phyloP scores from a whole-genome alignment of 2,888 invertebrate genomes.

The Eupithecia pulchellata region DNA sequence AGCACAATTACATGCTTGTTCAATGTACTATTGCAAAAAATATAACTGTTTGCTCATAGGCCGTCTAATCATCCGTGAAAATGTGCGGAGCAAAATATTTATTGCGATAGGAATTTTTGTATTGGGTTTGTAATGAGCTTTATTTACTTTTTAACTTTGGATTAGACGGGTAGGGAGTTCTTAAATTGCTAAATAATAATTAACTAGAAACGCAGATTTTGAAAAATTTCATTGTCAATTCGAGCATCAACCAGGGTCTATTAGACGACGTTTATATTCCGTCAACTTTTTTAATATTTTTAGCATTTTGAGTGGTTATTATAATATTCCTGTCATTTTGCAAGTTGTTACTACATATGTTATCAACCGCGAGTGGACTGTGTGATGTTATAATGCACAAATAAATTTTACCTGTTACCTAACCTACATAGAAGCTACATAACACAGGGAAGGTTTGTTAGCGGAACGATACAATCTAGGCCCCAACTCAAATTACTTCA shows the following conservation, averaged over 20 bases:
- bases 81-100: constrained; percentile 24
- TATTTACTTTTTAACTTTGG: not conserved
- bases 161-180: not conserved
- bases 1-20: constrained; percentile 39
- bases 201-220: too few species aligned
- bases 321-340: not conserved
- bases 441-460: not conserved
- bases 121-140: not conserved
- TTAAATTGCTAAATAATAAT: not conserved
- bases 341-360: not conserved
- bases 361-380: not conserved
- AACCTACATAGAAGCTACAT: not conserved
- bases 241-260: too few species aligned
- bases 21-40: constrained; percentile 33
- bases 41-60: constrained; percentile 16
- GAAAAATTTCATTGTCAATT: too few species aligned
- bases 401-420: not conserved
- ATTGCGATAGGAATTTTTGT: constrained; percentile 1
- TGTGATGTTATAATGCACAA: not conserved
- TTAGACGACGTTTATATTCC: too few species aligned
- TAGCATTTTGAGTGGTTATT: not conserved
- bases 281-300: too few species aligned
- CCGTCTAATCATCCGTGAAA: constrained; percentile 31
- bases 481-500: not conserved
- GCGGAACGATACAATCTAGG: not conserved